A percentile compares a stretch with the other conserved stretches of the same genome.
Evolutionary conservation across 1,140 invertebrate genomes (phyloP).

Genomic region (Ceratina calcarata): DNA sequence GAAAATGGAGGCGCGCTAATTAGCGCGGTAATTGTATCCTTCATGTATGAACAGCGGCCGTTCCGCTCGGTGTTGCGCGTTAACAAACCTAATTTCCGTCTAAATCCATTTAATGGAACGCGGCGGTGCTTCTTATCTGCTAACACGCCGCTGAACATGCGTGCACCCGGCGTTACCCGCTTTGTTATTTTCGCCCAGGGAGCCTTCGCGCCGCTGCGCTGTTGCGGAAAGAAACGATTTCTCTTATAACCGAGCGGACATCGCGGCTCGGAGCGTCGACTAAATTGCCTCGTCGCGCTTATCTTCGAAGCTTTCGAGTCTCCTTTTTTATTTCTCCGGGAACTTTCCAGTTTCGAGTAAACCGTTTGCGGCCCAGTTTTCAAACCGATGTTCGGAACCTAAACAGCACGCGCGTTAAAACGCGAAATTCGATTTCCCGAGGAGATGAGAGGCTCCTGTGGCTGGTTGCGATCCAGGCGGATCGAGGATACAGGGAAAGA

Average conservation of each 20-base stretch:
- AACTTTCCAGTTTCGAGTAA: neutral
- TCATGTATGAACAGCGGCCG: conserved; percentile 57
- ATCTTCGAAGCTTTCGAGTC: neutral
- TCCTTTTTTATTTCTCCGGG: neutral
- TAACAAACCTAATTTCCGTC: conserved; percentile 62
- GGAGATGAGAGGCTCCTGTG: neutral
- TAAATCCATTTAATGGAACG: conserved; percentile 50
- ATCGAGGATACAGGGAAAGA: neutral
- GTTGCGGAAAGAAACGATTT: conserved; percentile 18
- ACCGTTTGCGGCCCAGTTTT: too few species aligned
- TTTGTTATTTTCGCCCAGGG: conserved; percentile 37
- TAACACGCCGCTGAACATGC: conserved; percentile 41
- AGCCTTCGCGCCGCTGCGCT: conserved; percentile 11
- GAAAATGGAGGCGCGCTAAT: conserved; percentile 37
- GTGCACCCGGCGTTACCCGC: neutral
- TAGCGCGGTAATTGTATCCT: conserved; percentile 58
- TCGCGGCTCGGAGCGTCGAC: conserved; percentile 1
- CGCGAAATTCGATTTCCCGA: neutral
- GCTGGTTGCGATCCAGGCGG: neutral
- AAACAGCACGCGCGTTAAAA: neutral
- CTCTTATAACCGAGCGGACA: conserved; percentile 15
- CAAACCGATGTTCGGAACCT: too few species aligned
- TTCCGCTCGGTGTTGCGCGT: conserved; percentile 48
- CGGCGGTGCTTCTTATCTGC: conserved; percentile 43
- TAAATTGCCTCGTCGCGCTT: conserved; percentile 19